Evolutionary conservation across 2,113 vertebrate species (phyloP), one percentile per base, ranked within the genome.

Genomic region (Aramus guarauna): DNA sequence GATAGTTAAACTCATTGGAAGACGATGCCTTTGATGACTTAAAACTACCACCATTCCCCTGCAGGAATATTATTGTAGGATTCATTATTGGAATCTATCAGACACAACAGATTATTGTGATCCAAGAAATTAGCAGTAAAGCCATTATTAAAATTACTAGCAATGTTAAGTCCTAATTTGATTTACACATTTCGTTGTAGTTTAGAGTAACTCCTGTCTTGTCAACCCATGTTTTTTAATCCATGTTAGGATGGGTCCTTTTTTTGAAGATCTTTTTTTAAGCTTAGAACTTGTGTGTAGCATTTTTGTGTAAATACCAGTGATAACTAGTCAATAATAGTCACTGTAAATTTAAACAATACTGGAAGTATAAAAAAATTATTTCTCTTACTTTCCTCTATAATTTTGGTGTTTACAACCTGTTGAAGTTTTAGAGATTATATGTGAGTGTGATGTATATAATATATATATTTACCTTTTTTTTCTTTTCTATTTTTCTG

Each of bases 41-140:
- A 68, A 68, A 75, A 37, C 17, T 36, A 37, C 16, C 1, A 0
- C 9, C 0, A 0, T 39, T 88, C 48, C 7, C 55, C 24, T 63
- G n/a, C n/a, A 69, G 50, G 30, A 80, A 22, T 26, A 43, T 19
- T 14, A 21, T 47, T 26, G 10, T 11, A 13, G 30, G 18, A 22
- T 71, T 64, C 9, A 1, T 20, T 47, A 17, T 2, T 60, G 69
- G 50, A 39, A 36, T 36, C 62, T 24, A 6, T 55, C 15, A 75
- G 55, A 55, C 27, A 47, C 58, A 55, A 60, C 6, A 59, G 63
- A 14, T 59, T 47, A n/a, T 19, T 34, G 21, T 23, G 50, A 53
- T 59, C 62, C 32, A 59, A 20, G 59, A 59, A 71, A 60, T 37
- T 12, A 60, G 10, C 45, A 34, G 30, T 39, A 72, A 60, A 84